A percentile compares a stretch with the other conserved stretches of the same genome.
Evolutionary conservation across 2,113 vertebrate genomes (phyloP).

Genomic region (Psettodes erumei): DNA sequence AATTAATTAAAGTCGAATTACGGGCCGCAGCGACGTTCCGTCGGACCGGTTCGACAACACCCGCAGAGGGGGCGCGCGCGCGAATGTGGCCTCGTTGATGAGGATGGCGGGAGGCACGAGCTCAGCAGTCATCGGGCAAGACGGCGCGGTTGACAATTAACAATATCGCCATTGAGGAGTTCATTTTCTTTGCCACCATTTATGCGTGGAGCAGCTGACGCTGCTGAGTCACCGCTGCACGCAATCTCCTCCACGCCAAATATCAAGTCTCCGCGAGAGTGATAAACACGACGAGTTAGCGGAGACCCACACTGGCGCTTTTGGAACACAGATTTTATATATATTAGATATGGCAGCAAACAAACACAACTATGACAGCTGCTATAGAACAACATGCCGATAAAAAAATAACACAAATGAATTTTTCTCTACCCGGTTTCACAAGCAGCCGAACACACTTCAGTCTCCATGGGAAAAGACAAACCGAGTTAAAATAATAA

Average conservation of each 20-base stretch:
- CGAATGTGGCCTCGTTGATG: conserved; percentile 61
- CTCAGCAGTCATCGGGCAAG: conserved; percentile 21
- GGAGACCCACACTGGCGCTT: not conserved
- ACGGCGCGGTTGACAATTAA: conserved; percentile 15
- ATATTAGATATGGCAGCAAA: no score
- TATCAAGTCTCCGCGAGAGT: not conserved
- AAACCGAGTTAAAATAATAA: conserved; percentile 44
- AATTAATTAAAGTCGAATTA: conserved; percentile 88
- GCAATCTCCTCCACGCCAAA: not conserved
- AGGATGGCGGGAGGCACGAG: conserved; percentile 23
- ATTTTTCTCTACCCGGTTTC: conserved; percentile 1
- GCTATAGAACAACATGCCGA: not conserved
- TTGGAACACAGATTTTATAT: conserved; percentile 2
- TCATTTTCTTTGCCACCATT: not conserved
- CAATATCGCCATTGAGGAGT: conserved; percentile 27
- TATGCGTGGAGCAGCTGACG: not conserved
- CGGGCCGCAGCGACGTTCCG: conserved; percentile 70
- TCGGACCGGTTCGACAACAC: conserved; percentile 66
- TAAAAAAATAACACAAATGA: not conserved
- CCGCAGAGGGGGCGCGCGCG: conserved; percentile 43
- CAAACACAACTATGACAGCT: no score
- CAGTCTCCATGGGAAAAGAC: conserved; percentile 23
- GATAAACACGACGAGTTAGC: not conserved
- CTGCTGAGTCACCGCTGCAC: not conserved
- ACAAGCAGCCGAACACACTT: not conserved